Conservation (phyloP, 2,888 invertebrate species). For the Yponomeuta sedellus region DNA sequence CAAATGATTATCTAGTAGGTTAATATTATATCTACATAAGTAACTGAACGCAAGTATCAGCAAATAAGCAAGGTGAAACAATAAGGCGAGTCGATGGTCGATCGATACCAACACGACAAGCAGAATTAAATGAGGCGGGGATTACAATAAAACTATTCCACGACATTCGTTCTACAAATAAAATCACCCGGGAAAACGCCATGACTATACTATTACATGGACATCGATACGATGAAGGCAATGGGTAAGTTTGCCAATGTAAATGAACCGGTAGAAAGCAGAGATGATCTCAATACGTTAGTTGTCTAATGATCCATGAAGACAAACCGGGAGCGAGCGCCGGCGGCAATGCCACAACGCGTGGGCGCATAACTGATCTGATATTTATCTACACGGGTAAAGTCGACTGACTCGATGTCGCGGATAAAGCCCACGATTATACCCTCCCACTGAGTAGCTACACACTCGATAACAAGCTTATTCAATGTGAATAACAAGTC, state of each 20-base stretch:
- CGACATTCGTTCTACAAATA: neutral
- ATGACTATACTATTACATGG: neutral
- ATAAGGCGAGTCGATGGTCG: slow-evolving; percentile 26
- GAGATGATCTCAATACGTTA: slow-evolving; percentile 10
- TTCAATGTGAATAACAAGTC: neutral
- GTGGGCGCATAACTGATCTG: slow-evolving; percentile 54
- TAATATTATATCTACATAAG: neutral
- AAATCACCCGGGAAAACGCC: neutral
- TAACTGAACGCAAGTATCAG: neutral
- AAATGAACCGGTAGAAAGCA: neutral
- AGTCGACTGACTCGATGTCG: slow-evolving; percentile 12
- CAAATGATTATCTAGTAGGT: neutral
- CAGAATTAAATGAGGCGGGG: slow-evolving; percentile 21
- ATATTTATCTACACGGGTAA: slow-evolving; percentile 8
- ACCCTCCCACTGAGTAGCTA: neutral
- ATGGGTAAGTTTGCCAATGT: neutral
- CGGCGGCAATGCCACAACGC: slow-evolving; percentile 27
- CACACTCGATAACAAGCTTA: neutral
- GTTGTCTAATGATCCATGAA: slow-evolving; percentile 15
- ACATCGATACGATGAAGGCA: neutral
- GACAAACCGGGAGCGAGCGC: slow-evolving; percentile 8
- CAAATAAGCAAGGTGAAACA: slow-evolving; percentile 23
- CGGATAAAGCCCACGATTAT: slow-evolving; percentile 10
- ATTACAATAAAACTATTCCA: neutral
- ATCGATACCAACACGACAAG: slow-evolving; percentile 25